Conservation (phyloP, 2,888 invertebrate species). For the Coleophora deauratella region DNA sequence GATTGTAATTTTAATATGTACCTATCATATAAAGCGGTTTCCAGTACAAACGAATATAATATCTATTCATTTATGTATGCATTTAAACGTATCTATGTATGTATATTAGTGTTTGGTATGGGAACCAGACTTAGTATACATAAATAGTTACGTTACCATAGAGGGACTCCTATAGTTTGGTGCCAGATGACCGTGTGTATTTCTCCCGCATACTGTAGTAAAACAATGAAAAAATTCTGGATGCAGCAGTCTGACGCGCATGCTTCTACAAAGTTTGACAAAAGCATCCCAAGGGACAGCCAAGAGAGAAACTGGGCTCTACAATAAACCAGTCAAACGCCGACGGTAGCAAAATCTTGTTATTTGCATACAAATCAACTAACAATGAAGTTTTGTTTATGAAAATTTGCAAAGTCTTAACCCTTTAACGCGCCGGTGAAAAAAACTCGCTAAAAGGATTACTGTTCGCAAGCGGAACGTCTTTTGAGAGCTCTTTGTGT, state of each 20-base stretch:
- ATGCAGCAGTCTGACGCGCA: not conserved
- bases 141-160: too few species aligned
- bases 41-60: too few species aligned
- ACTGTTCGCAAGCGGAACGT: conserved; percentile 15
- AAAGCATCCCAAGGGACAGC: conserved; percentile 36
- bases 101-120: too few species aligned
- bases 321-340: conserved; percentile 43
- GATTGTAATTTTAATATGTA: too few species aligned
- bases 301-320: conserved; percentile 28
- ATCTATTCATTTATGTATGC: too few species aligned
- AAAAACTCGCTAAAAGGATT: conserved; percentile 27
- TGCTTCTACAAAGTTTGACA: conserved; percentile 19
- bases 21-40: too few species aligned
- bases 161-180: too few species aligned
- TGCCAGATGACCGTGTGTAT: too few species aligned
- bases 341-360: conserved; percentile 66
- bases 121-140: too few species aligned
- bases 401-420: conserved; percentile 40
- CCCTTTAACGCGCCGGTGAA: conserved; percentile 50
- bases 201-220: too few species aligned
- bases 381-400: conserved; percentile 50
- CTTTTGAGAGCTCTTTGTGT: conserved; percentile 18
- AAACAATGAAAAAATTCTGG: not conserved
- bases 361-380: conserved; percentile 65
- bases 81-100: too few species aligned